A percentile compares a stretch with the other conserved stretches of the same genome.
Evolutionary conservation across 2,113 vertebrate genomes (phyloP).

Genomic region (Pelusios castaneus): DNA sequence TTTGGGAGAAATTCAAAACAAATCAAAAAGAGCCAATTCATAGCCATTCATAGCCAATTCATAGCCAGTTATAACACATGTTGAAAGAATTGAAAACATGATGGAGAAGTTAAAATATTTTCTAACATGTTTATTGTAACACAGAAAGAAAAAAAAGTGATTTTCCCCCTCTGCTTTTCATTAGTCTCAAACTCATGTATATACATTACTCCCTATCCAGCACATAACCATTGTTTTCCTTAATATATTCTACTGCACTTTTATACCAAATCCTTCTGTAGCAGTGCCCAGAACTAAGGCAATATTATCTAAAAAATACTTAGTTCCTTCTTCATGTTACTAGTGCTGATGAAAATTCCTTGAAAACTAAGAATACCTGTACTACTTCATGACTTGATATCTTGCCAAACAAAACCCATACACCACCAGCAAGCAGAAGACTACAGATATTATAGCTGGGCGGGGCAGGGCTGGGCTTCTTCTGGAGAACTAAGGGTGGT

Average conservation of each 20-base stretch:
- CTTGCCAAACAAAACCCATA: neutral
- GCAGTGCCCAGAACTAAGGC: neutral
- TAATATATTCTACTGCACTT: neutral
- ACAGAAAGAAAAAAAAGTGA: constrained; percentile 43
- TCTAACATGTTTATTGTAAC: constrained; percentile 43
- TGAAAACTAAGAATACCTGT: neutral
- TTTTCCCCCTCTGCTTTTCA: constrained; percentile 15
- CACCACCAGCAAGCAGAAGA: neutral
- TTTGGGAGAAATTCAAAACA: constrained; percentile 30
- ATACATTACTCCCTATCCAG: neutral
- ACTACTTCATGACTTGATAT: neutral
- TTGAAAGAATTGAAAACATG: constrained; percentile 58
- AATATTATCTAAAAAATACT: neutral
- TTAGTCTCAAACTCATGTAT: constrained; percentile 3
- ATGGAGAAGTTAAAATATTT: constrained; percentile 45
- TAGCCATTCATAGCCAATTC: constrained; percentile 55
- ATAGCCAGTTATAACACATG: constrained; percentile 42
- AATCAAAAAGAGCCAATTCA: constrained; percentile 52
- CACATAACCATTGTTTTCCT: neutral
- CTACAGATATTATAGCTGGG: neutral
- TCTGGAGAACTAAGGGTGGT: neutral
- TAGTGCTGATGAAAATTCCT: neutral
- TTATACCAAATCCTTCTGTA: neutral
- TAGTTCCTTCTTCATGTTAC: neutral
- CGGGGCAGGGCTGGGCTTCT: neutral